A percentile compares a stretch with the other conserved stretches of the same genome.
phyloP scores from a whole-genome alignment of 2,888 invertebrate species.

The Tetanocera ferruginea region DNA sequence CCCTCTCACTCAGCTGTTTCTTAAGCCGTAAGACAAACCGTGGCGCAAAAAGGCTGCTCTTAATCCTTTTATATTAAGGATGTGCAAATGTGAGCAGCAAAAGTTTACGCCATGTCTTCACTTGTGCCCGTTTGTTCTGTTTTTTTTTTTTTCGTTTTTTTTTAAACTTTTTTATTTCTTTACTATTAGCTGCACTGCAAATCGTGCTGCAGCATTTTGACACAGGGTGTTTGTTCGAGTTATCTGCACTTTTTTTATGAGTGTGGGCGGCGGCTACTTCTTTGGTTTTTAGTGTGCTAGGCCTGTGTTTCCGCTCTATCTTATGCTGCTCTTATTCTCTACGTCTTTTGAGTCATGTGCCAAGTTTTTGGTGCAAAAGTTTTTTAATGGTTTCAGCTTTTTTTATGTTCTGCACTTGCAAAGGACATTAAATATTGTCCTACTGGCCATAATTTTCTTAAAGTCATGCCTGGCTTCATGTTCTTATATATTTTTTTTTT shows the following conservation, averaged over 20 bases:
- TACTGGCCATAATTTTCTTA: too few relatives aligned
- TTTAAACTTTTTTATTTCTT: neutral
- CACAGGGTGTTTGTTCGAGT: too few relatives aligned
- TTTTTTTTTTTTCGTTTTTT: neutral
- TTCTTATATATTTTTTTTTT: neutral
- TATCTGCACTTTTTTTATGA: neutral
- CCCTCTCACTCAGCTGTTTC: neutral
- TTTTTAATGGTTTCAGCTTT: conserved; percentile 18
- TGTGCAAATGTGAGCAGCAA: conserved; percentile 19
- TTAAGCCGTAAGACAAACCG: conserved; percentile 3
- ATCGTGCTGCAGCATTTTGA: neutral
- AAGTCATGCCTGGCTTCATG: neutral
- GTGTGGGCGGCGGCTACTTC: neutral
- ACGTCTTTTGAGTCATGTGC: neutral
- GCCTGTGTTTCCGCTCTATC: neutral
- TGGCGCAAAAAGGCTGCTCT: neutral
- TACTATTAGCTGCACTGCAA: neutral
- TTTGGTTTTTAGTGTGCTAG: neutral
- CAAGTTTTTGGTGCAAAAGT: neutral
- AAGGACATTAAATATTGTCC: neutral
- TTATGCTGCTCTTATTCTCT: neutral
- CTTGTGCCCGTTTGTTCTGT: neutral
- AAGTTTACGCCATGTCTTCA: conserved; percentile 17
- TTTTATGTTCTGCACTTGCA: neutral
- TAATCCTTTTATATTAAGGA: conserved; percentile 7